phyloP scores from a whole-genome alignment of 2,113 vertebrate species.

The Oceanodroma tethys region DNA sequence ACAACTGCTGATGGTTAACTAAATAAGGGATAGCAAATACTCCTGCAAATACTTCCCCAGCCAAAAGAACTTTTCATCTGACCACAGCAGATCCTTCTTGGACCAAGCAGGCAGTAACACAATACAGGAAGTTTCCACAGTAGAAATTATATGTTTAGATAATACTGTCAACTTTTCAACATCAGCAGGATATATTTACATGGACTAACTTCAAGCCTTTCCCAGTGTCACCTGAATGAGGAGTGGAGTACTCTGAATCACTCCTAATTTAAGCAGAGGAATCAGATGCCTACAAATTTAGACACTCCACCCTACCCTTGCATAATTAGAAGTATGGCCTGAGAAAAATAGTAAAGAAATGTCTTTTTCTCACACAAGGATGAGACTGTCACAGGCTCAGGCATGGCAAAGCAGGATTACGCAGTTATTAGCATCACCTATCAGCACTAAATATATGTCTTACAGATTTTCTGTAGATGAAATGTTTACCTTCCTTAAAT shows the following conservation, averaged over 20 bases:
- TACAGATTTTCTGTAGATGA: background rate
- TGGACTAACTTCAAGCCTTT: background rate
- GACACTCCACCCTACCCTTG: background rate
- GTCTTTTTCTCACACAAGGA: background rate
- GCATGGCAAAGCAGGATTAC: background rate
- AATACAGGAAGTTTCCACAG: background rate
- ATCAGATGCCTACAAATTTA: background rate
- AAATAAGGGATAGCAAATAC: background rate
- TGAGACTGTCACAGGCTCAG: background rate
- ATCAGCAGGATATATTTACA: background rate
- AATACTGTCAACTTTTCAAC: background rate
- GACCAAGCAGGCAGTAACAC: background rate
- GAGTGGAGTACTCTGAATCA: background rate
- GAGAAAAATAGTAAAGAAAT: background rate
- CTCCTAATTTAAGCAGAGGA: background rate
- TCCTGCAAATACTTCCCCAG: background rate
- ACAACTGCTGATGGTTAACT: background rate
- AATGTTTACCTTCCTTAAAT: slow-evolving; percentile 86
- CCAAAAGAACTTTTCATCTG: background rate
- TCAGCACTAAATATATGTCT: background rate
- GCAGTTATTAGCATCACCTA: background rate
- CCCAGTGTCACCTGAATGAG: background rate
- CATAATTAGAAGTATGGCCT: background rate
- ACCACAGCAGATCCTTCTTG: background rate
- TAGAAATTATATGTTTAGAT: background rate